Percentiles rank a stretch among this genome's conserved stretches.
Evolutionary conservation across 2,888 invertebrate species (phyloP).

Genomic region (Cephalotes varians): DNA sequence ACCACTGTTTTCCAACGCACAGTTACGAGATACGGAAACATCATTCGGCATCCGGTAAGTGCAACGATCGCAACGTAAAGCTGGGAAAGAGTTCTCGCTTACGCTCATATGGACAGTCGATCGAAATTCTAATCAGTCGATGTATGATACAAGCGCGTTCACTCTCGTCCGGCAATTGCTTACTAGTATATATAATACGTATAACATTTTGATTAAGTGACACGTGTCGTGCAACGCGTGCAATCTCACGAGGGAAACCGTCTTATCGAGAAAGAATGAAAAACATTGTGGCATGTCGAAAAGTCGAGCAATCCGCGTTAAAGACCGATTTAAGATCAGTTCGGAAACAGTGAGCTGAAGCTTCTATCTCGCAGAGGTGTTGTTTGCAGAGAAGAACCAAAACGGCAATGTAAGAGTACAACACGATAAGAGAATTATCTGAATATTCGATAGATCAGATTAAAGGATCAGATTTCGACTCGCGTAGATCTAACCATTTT

Average conservation of each 20-base stretch:
- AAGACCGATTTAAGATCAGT: constrained; percentile 60
- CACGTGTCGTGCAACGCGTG: constrained; percentile 66
- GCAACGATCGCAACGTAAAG: constrained; percentile 38
- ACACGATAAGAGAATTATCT: neutral
- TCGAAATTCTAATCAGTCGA: constrained; percentile 75
- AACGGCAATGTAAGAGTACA: neutral
- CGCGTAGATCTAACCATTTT: neutral
- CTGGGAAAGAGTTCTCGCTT: constrained; percentile 35
- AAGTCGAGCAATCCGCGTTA: constrained; percentile 68
- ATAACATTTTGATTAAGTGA: constrained; percentile 76
- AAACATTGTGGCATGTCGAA: constrained; percentile 68
- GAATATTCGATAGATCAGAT: neutral
- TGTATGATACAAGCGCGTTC: constrained; percentile 66
- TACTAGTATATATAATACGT: constrained; percentile 64
- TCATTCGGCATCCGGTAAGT: constrained; percentile 17
- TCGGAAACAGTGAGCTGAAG: constrained; percentile 55
- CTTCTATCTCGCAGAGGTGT: neutral
- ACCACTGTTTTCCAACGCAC: constrained; percentile 60
- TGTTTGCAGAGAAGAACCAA: neutral
- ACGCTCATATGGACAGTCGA: constrained; percentile 66
- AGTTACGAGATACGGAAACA: constrained; percentile 27
- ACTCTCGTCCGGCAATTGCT: constrained; percentile 43
- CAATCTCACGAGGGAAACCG: constrained; percentile 76
- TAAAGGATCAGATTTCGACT: neutral
- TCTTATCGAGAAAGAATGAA: constrained; percentile 71